Base-by-base conservation (phyloP, 2,888 invertebrate species). In the Teleiodes luculella region DNA sequence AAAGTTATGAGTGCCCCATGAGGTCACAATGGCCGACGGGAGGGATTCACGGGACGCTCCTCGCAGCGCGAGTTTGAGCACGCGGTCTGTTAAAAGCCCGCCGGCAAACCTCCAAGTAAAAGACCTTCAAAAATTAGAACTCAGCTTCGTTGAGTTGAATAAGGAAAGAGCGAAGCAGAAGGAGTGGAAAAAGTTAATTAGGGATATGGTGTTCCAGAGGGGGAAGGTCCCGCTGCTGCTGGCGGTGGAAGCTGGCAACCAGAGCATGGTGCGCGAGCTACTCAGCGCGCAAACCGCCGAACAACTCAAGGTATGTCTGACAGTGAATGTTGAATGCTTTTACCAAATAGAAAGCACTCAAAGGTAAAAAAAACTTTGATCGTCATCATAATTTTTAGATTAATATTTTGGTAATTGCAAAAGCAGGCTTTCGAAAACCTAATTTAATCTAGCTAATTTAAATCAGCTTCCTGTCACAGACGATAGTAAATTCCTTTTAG, bases 231-330 rank as follows among this genome's bases (percentile, higher is more conserved):
- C 99, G 66, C 90, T 99, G 74, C 94, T 98, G 76, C 91, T 97
- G 81, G 97, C 98, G 54, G 96, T 97, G 68, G 97, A 98, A 86
- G 95, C 96, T 28, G 98, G 98, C 53, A 98, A 98, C 90, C 95
- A 97, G 86, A 95, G 96, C 63, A 97, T 98, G 93, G 96, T 97
- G 78, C 94, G 97, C 64, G 98, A 98, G 85, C 92, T 99, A 53
- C 92, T 99, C 63, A 93, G 95, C 70, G 94, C 95, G 68, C 95
- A 95, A 86, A 95, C 96, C 51, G 93, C 95, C 50, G 96, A 96
- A 72, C 98, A 98, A 89, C 91, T 98, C 45, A 94, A 94, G 91
- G 92, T 92, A 79, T 37, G 49, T 33, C 13, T 43, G 6, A 28
- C 43, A 20, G 43, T 43, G 43, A 43, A 28, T 43, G 43, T 43